These are phyloP conservation scores for Himalopsyche anomala DNA, from an alignment of 2,888 invertebrate species.

Conservation along the genomic window DNA sequence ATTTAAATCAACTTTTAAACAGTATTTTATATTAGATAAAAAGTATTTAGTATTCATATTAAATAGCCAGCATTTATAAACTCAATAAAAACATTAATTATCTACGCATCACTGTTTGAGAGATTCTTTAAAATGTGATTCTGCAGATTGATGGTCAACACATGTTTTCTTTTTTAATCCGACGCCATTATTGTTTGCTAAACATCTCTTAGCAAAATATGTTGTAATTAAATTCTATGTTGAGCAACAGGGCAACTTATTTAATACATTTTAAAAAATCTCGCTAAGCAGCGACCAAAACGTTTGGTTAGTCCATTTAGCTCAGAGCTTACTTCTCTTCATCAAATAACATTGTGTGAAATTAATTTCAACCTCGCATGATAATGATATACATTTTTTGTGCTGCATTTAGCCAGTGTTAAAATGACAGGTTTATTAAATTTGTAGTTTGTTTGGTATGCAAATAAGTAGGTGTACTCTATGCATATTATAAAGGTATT, in stretches of 20 bases:
- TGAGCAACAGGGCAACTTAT: neutral
- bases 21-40: no score
- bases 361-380: neutral
- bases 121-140: neutral
- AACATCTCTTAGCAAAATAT: constrained; percentile 41
- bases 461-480: neutral
- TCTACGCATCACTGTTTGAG: neutral
- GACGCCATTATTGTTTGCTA: constrained; percentile 46
- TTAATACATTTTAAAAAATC: neutral
- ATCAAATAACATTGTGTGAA: neutral
- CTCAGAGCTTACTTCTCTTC: no score
- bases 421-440: neutral
- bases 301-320: neutral
- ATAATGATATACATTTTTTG: neutral
- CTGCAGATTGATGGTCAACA: constrained; percentile 56
- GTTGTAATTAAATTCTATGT: neutral
- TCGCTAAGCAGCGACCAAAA: neutral
- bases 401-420: neutral
- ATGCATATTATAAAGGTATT: neutral
- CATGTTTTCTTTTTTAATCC: constrained; percentile 44
- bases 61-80: no score
- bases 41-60: no score
- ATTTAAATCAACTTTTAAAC: no score
- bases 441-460: neutral
- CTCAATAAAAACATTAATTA: no score